A percentile compares a stretch with the other conserved stretches of the same genome.
Evolutionary conservation across 2,113 vertebrate genomes (phyloP).

Genomic region (Puffinus mauretanicus): DNA sequence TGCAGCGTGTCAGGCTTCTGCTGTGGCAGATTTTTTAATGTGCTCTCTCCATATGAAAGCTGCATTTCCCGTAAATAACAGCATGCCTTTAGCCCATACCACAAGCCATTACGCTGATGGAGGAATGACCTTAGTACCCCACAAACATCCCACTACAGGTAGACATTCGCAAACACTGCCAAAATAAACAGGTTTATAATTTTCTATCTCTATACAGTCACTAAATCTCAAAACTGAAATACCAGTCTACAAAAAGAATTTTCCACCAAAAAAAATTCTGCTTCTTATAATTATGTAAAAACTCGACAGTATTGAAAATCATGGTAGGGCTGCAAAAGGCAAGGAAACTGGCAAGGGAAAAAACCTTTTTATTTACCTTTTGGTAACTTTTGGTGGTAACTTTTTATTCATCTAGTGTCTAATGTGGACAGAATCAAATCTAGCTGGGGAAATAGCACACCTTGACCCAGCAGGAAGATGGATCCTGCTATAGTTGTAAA

Average conservation of each 20-base stretch:
- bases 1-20: background rate
- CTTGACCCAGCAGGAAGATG: background rate
- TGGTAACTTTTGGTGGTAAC: too few relatives aligned
- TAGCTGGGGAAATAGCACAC: background rate
- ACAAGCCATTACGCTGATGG: accelerated
- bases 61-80: background rate
- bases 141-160: background rate
- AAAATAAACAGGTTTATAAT: background rate
- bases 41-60: background rate
- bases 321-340: background rate
- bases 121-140: background rate
- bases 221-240: background rate
- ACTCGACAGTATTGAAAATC: background rate
- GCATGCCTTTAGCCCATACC: background rate
- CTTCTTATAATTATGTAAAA: background rate
- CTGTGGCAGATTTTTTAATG: background rate
- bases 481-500: background rate
- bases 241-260: background rate
- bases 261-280: background rate
- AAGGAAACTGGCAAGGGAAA: background rate
- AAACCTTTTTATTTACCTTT: background rate
- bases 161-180: background rate
- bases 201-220: background rate
- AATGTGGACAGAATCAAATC: background rate
- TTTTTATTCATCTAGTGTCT: background rate